phyloP scores from a whole-genome alignment of 2,797 vertebrate species.

The Tiaroga cobitis region DNA sequence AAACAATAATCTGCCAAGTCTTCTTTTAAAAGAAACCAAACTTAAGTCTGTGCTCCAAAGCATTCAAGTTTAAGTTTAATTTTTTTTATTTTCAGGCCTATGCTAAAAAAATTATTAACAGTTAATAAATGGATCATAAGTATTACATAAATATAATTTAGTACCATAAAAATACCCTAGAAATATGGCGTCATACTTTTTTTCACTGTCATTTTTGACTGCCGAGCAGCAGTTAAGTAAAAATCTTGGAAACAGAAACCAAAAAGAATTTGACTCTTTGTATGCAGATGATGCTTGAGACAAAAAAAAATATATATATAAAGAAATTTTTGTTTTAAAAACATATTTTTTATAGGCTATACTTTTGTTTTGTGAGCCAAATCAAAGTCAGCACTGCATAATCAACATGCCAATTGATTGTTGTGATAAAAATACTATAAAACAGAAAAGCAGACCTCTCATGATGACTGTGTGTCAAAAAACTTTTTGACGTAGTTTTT shows the following conservation, averaged over 20 bases:
- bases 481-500: neutral
- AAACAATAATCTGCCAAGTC: neutral
- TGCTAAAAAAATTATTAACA: neutral
- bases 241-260: slow-evolving; percentile 3
- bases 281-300: neutral
- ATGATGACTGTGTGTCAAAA: neutral
- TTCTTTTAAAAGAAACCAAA: neutral
- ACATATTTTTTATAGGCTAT: neutral
- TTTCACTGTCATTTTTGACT: too few relatives aligned
- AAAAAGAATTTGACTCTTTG: neutral
- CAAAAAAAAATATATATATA: neutral
- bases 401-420: neutral
- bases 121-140: neutral
- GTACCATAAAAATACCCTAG: neutral
- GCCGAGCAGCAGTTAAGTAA: neutral
- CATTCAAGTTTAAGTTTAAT: too few relatives aligned
- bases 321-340: neutral
- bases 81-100: neutral
- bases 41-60: neutral
- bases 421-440: neutral
- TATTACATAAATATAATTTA: neutral
- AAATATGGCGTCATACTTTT: neutral
- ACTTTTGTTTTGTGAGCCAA: neutral
- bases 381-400: neutral
- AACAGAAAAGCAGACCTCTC: neutral